Evolutionary conservation across 2,797 vertebrate genomes (phyloP), one percentile per base, ranked within the genome.

Genomic region (Epinephelus malabaricus): DNA sequence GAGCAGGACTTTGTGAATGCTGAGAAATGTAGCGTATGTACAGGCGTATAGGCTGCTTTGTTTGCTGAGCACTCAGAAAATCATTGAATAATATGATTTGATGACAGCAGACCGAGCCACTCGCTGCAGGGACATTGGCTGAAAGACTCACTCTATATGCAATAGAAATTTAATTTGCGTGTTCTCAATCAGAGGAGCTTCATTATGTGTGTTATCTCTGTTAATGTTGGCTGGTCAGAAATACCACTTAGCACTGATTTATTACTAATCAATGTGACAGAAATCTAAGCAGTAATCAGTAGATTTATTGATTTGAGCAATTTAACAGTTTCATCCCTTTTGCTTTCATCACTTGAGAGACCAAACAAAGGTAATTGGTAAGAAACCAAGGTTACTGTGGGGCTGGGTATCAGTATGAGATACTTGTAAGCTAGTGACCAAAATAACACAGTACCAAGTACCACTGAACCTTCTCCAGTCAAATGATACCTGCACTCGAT

Each of bases 71-170:
- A 70, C 55, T 82, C n/a, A 63, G 27, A 19, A 73, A 67, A 79
- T 78, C 56, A 64, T 47, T 64, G 18, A 61, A 40, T 54, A 40
- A 69, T 78, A 14, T 75, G 18, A 69, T 80, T 73, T 78, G 78
- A 58, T 79, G 61, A 78, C 45, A 30, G 38, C 17, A 8, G 51
- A 45, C 67, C 38, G 40, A 55, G 69, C 34, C 38, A 8, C 69
- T 67, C 69, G 15, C 68, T 79, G 59, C 60, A 78, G 76, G 77
- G 74, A 79, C 68, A 23, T 61, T 59, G 66, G 72, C 66, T 58
- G 19, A 83, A 73, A 70, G 69, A 69, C 67, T 89, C 6, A 38
- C 58, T 79, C 76, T 43, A 67, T 83, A 83, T 87, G 82, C 81
- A 82, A 76, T 25, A 73, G 19, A 0, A 73, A 54, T 54, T 81